A percentile compares a stretch with the other conserved stretches of the same genome.
These are phyloP conservation scores for Bryconaethiops microstoma DNA, from an alignment of 2,797 vertebrate species.

Conservation along the genomic window DNA sequence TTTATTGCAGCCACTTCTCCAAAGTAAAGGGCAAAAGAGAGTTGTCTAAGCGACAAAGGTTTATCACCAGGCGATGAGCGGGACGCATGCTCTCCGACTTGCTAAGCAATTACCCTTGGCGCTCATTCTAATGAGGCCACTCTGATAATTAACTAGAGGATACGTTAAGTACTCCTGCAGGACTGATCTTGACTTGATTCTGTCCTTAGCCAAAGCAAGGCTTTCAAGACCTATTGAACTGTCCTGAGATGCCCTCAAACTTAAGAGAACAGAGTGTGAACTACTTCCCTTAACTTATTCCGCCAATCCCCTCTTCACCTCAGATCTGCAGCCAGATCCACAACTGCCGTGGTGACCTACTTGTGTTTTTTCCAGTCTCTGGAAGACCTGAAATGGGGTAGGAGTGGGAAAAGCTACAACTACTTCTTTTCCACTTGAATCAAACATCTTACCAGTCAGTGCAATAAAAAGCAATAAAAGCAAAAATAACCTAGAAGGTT, in stretches of 20 bases:
- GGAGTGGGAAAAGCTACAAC: not conserved
- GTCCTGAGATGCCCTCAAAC: slow-evolving; percentile 24
- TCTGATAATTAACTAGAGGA: slow-evolving; percentile 45
- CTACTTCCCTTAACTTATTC: slow-evolving; percentile 38
- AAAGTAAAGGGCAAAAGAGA: slow-evolving; percentile 49
- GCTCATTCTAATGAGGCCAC: slow-evolving; percentile 32
- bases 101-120: slow-evolving; percentile 33
- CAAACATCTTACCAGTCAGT: not conserved
- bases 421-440: not conserved
- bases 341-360: slow-evolving; percentile 38
- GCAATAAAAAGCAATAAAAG: not conserved
- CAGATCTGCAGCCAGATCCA: slow-evolving; percentile 35
- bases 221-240: slow-evolving; percentile 32
- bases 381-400: slow-evolving; percentile 4
- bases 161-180: slow-evolving; percentile 38
- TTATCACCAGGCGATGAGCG: slow-evolving; percentile 14
- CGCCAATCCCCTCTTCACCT: slow-evolving; percentile 30
- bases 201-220: slow-evolving; percentile 9
- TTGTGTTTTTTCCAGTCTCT: slow-evolving; percentile 4
- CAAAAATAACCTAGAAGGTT: not conserved
- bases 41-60: slow-evolving; percentile 43
- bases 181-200: slow-evolving; percentile 16
- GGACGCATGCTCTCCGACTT: slow-evolving; percentile 2
- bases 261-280: slow-evolving; percentile 18
- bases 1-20: slow-evolving; percentile 32